Evolutionary conservation across 2,888 invertebrate species (phyloP).

Genomic region (Xestia ashworthii): DNA sequence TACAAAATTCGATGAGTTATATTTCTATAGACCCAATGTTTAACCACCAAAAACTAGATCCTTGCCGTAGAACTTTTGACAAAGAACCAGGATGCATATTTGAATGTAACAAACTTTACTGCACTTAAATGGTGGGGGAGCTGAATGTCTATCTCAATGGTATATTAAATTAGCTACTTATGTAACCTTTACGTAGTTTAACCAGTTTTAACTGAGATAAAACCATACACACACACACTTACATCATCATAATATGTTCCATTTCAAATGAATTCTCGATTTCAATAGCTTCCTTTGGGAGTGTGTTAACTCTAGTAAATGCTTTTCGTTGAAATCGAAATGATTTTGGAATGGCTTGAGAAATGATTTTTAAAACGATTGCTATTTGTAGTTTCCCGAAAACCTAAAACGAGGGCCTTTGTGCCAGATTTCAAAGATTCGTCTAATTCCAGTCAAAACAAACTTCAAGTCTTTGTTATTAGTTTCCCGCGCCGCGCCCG

Average conservation of each 20-base stretch:
- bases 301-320: not conserved
- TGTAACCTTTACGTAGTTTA: conserved; percentile 1
- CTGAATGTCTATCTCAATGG: not conserved
- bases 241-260: not conserved
- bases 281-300: not conserved
- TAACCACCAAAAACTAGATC: not conserved
- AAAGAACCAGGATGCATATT: not conserved
- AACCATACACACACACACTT: no score
- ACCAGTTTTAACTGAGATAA: not conserved
- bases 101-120: conserved; percentile 20
- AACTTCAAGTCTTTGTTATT: conserved; percentile 38
- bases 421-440: not conserved
- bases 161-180: conserved; percentile 31
- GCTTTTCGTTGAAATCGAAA: not conserved
- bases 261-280: not conserved
- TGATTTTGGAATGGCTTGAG: not conserved
- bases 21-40: not conserved
- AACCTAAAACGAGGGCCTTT: not conserved
- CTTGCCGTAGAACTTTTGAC: not conserved
- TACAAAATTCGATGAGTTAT: not conserved
- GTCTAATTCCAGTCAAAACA: conserved; percentile 12
- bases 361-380: not conserved
- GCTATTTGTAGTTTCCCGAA: not conserved
- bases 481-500: conserved; percentile 55
- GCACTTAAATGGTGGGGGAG: conserved; percentile 25